Evolutionary conservation across 2,797 vertebrate species (phyloP).

Genomic region (Enteromius trimaculatus): DNA sequence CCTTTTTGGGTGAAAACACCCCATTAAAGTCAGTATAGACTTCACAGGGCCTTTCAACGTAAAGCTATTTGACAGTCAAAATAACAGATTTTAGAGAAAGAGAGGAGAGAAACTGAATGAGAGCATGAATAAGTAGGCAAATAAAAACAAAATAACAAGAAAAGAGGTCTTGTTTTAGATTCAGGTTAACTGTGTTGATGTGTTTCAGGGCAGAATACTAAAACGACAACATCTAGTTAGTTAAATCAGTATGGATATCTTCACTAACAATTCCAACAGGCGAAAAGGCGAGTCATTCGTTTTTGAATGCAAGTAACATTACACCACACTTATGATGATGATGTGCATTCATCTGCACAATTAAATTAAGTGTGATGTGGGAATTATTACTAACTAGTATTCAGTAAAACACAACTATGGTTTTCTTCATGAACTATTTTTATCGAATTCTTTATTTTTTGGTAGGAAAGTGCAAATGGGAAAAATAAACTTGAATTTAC

Average conservation of each 20-base stretch:
- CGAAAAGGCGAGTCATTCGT: neutral
- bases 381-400: neutral
- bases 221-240: neutral
- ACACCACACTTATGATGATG: neutral
- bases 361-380: neutral
- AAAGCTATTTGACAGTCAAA: conserved; percentile 79
- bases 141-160: conserved; percentile 6
- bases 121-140: conserved; percentile 29
- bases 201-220: neutral
- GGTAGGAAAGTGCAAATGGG: neutral
- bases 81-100: conserved; percentile 61
- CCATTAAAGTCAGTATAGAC: conserved; percentile 90
- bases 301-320: neutral
- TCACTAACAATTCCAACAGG: neutral
- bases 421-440: neutral
- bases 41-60: conserved; percentile 87
- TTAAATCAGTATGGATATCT: neutral
- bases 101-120: conserved; percentile 54
- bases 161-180: neutral
- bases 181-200: conserved; percentile 4
- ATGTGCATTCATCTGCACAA: neutral
- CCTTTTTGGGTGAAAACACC: conserved; percentile 95
- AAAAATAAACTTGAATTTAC: conserved; percentile 62
- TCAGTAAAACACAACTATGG: neutral
- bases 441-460: neutral